Evolutionary conservation across 2,113 vertebrate genomes (phyloP), one percentile per base, ranked within the genome.

Genomic region (Oreochromis niloticus): DNA sequence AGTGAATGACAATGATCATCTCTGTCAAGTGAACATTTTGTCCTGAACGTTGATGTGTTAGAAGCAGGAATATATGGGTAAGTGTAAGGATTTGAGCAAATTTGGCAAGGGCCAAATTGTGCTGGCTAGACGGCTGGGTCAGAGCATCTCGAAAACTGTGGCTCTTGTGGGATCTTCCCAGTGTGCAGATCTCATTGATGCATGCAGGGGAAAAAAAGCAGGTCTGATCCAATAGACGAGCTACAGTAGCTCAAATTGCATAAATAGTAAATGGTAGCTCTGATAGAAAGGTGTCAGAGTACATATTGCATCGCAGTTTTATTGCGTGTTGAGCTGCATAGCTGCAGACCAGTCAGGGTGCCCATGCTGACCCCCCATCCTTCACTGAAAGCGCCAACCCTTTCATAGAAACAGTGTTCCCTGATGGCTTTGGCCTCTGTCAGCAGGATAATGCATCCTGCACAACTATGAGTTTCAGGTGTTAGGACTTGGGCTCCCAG

Each of bases 401-500:
- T 66, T 66, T 66, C 10, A 66, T 12, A n/a, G 32, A 66, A 66
- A 66, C 32, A 0, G 32, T 66, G 39, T 66, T 66, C 32, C 61
- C 32, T 66, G 61, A 0, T 66, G 61, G 17, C 17, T 36, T 66
- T 66, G 32, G 32, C 32, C 17, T 66, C 32, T 66, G 17, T 66
- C 61, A n/a, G 61, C 6, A 39, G 32, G 32, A 39, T 66, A 66
- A 36, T 1, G 61, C 17, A n/a, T n/a, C 61, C 32, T n/a, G 61
- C 32, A 66, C 11, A n/a, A 39, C 32, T 36, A n/a, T 66, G 10
- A 12, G 32, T 39, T 66, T 66, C 2, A 1, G 32, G 2, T 66
- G 4, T 39, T n/a, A 39, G 32, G 0, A 66, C 61, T 66, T 66
- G 32, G 2, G 0, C 32, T 39, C 32, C 32, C 0, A 66, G 61